These are phyloP conservation scores for Salticus scenicus DNA, from an alignment of 2,888 invertebrate genomes.

Conservation along the genomic window DNA sequence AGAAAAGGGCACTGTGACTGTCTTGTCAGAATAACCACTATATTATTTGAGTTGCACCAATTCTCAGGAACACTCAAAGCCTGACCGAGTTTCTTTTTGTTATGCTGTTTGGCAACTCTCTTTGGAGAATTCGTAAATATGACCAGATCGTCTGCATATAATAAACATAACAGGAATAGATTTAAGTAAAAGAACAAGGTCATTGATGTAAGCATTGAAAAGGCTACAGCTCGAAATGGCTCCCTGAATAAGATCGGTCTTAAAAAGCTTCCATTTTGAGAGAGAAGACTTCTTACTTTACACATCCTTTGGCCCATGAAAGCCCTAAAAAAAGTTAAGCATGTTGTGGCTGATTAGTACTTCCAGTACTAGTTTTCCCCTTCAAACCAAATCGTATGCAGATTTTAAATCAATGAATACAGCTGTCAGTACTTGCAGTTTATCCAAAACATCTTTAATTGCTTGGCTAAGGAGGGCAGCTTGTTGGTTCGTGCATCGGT, in stretches of 20 bases:
- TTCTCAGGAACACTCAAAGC: neutral
- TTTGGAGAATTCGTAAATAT: neutral
- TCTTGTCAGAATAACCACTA: conserved; percentile 9
- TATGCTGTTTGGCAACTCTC: neutral
- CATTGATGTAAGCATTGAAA: conserved; percentile 16
- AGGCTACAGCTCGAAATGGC: conserved; percentile 2
- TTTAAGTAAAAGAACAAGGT: neutral
- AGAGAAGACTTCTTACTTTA: no score
- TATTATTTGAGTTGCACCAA: conserved; percentile 10
- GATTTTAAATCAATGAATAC: no score
- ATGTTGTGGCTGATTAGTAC: no score
- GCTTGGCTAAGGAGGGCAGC: no score
- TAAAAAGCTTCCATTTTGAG: neutral
- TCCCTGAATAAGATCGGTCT: neutral
- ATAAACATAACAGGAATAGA: neutral
- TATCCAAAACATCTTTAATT: no score
- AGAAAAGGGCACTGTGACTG: neutral
- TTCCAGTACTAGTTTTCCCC: no score
- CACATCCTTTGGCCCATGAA: no score
- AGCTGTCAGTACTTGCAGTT: no score
- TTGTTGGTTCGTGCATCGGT: no score
- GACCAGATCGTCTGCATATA: conserved; percentile 25
- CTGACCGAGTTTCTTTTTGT: neutral
- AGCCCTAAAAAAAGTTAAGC: no score
- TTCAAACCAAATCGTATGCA: no score